Conservation (phyloP, 2,797 vertebrate genomes). For the Linurgus olivaceus region DNA sequence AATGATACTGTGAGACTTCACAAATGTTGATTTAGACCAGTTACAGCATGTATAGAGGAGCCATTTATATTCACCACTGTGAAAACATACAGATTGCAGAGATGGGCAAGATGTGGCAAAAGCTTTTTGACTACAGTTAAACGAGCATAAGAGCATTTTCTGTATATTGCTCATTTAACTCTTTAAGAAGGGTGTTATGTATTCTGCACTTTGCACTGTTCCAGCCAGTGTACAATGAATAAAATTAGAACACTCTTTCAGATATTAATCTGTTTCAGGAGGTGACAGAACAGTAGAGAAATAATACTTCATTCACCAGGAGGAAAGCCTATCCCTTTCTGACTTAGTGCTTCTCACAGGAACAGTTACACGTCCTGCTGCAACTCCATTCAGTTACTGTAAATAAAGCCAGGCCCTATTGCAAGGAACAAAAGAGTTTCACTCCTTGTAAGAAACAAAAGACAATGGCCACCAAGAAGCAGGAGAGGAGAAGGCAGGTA, state of each 20-base stretch:
- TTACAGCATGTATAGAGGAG: background rate
- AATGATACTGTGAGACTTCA: constrained; percentile 33
- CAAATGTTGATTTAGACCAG: constrained; percentile 34
- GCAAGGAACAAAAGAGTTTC: background rate
- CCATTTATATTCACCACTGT: background rate
- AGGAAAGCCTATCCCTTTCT: background rate
- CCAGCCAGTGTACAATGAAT: background rate
- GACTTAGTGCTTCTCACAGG: background rate
- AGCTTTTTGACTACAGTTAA: background rate
- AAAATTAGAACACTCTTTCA: background rate
- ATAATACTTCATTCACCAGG: background rate
- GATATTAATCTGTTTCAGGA: background rate
- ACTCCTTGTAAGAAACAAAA: background rate
- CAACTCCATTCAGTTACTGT: background rate
- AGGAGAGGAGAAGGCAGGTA: background rate
- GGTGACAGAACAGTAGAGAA: background rate
- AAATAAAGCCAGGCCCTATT: background rate
- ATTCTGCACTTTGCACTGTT: background rate
- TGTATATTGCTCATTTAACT: background rate
- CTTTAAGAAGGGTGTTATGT: background rate
- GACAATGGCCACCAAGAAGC: background rate
- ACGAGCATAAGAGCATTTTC: background rate
- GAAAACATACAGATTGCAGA: background rate
- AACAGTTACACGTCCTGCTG: background rate
- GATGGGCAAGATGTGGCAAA: background rate